These are phyloP conservation scores for Ruditapes philippinarum DNA, from an alignment of 1,140 invertebrate species.

Conservation along the genomic window DNA sequence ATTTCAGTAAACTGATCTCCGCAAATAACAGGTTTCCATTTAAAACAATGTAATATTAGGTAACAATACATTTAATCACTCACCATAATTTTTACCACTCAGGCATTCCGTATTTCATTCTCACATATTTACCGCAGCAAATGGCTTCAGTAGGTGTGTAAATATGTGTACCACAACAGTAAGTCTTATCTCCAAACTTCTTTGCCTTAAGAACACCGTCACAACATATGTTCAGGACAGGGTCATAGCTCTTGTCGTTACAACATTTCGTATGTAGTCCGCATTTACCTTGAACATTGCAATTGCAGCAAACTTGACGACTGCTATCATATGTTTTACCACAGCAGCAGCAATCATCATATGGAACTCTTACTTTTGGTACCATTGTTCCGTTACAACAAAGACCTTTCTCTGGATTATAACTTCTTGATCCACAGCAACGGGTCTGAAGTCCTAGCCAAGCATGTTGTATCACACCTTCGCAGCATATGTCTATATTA, in stretches of 20 bases:
- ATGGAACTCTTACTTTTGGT: neutral
- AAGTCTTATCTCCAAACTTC: conserved; percentile 36
- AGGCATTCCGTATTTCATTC: neutral
- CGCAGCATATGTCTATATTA: conserved; percentile 32
- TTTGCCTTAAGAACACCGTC: conserved; percentile 30
- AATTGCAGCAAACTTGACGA: conserved; percentile 42
- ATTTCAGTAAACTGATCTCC: too few species aligned
- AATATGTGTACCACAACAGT: conserved; percentile 33
- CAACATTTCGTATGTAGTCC: conserved; percentile 25
- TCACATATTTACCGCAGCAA: conserved; percentile 36
- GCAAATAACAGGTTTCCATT: too few species aligned
- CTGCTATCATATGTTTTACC: conserved; percentile 21
- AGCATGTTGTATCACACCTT: conserved; percentile 20
- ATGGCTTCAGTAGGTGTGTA: conserved; percentile 16
- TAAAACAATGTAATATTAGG: too few species aligned
- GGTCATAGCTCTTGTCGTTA: neutral
- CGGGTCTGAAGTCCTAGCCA: conserved; percentile 27
- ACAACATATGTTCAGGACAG: conserved; percentile 25
- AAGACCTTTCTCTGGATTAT: conserved; percentile 52
- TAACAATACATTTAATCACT: too few species aligned
- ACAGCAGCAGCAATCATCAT: conserved; percentile 47
- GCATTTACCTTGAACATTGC: conserved; percentile 16
- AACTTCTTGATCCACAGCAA: conserved; percentile 50
- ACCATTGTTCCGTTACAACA: conserved; percentile 47
- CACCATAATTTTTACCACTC: conserved; percentile 3